Evolutionary conservation across 2,797 vertebrate genomes (phyloP), one percentile per base, ranked within the genome.

Genomic region (Gallinago stenura): DNA sequence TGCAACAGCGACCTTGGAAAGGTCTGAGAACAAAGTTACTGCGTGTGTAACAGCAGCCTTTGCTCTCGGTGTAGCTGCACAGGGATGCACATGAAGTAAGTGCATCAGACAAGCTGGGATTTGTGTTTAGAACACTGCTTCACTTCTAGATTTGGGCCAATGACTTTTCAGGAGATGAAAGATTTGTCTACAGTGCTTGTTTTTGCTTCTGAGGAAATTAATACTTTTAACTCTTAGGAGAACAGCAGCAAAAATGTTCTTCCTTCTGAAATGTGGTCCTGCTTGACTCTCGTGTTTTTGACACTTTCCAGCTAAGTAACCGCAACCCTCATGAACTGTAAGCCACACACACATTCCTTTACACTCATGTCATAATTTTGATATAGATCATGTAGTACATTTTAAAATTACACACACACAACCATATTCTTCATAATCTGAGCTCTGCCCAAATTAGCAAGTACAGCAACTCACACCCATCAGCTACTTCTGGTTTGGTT

Each of bases 331-430:
- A 1, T 2, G 31, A 66, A 26, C 0, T 43, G 30, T 14, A 30
- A 76, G 28, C 28, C 17, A 17, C n/a, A 54, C 18, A 21, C 35
- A 20, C 33, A 6, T 3, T 12, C 24, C 25, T 30, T 54, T 20
- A 22, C 26, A 12, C 0, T 4, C 46, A 15, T 0, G 3, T 26
- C 0, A 0, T 6, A 57, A 46, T 0, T 75, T 46, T 35, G 69
- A 81, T 21, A 79, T 0, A 30, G 46, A 15, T 62, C 57, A 28
- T 1, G 9, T 5, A 45, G 45, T 11, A 77, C 45, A 8, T 66
- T 62, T 64, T 46, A 64, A 26, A 80, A 24, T 19, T 19, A 41
- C 19, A 33, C 35, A n/a, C 6, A 30, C 22, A 19, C 8, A 50
- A 11, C 28, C 16, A 4, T 19, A 69, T 41, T 75, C 48, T 41